Percentiles rank a stretch among this genome's conserved stretches.
phyloP scores from a whole-genome alignment of 2,113 vertebrate species.

The Nerophis ophidion region DNA sequence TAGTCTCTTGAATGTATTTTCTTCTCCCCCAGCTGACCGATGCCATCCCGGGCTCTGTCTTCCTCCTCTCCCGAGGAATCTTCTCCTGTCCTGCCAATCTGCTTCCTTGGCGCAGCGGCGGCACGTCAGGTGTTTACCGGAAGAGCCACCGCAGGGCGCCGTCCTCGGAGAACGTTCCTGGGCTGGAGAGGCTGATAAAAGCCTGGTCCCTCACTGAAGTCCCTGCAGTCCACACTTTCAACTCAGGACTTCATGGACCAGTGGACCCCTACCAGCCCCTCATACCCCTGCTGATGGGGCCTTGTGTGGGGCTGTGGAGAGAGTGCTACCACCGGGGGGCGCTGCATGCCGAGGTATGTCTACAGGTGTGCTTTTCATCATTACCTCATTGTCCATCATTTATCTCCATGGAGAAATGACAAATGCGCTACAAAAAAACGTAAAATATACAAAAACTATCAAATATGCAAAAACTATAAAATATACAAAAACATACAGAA shows the following conservation, averaged over 20 bases:
- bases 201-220: constrained; percentile 40
- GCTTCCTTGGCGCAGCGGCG: constrained; percentile 79
- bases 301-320: constrained; percentile 81
- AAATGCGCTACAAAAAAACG: too few relatives aligned
- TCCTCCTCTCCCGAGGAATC: constrained; percentile 75
- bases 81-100: constrained; percentile 76
- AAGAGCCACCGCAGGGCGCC: constrained; percentile 70
- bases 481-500: too few relatives aligned
- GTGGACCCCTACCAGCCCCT: constrained; percentile 67
- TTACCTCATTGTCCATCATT: too few relatives aligned
- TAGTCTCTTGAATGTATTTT: background rate
- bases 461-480: too few relatives aligned
- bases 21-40: constrained; percentile 39
- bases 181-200: constrained; percentile 69
- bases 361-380: background rate
- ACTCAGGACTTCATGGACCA: constrained; percentile 35
- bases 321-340: constrained; percentile 86
- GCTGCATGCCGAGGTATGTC: constrained; percentile 79
- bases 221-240: constrained; percentile 24
- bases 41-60: constrained; percentile 57
- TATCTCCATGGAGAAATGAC: too few relatives aligned
- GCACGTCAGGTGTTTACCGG: constrained; percentile 59
- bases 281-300: constrained; percentile 77
- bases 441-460: too few relatives aligned
- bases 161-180: constrained; percentile 74